Evolutionary conservation across 2,113 vertebrate genomes (phyloP).

Genomic region (Mirza zaza): DNA sequence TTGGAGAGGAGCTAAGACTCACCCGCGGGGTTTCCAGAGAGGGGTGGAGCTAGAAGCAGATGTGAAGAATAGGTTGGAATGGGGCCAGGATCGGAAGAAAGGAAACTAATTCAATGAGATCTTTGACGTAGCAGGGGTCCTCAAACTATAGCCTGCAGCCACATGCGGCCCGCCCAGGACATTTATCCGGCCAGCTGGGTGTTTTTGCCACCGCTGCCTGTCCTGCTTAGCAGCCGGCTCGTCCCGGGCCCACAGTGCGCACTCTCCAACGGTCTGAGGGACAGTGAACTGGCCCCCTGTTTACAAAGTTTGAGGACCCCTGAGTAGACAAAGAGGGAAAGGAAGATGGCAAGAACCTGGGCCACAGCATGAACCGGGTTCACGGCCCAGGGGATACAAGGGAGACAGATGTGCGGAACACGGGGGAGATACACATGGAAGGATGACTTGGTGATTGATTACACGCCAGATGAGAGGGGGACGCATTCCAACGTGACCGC

Average conservation of each 20-base stretch:
- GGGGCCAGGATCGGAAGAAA: not conserved
- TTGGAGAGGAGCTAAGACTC: not conserved
- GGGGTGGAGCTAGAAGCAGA: not conserved
- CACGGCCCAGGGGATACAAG: not conserved
- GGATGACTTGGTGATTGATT: not conserved
- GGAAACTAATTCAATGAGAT: not conserved
- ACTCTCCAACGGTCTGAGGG: too few relatives aligned
- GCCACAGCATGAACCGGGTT: not conserved
- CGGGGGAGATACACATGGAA: not conserved
- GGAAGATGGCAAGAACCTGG: not conserved
- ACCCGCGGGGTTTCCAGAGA: rapidly evolving
- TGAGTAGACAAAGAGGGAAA: not conserved
- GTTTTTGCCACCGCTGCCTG: too few relatives aligned
- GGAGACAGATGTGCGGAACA: not conserved
- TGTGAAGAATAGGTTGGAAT: not conserved
- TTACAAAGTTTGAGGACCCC: too few relatives aligned
- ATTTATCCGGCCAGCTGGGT: rapidly evolving
- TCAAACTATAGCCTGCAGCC: too few relatives aligned
- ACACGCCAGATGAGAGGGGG: not conserved
- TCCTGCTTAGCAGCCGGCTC: too few relatives aligned
- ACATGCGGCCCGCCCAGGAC: too few relatives aligned
- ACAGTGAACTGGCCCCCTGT: too few relatives aligned
- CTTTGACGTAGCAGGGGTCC: not conserved
- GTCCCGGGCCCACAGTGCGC: too few relatives aligned
- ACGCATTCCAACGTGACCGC: not conserved